These are phyloP conservation scores for Agrilus biguttatus DNA, from an alignment of 2,888 invertebrate genomes.

Conservation along the genomic window DNA sequence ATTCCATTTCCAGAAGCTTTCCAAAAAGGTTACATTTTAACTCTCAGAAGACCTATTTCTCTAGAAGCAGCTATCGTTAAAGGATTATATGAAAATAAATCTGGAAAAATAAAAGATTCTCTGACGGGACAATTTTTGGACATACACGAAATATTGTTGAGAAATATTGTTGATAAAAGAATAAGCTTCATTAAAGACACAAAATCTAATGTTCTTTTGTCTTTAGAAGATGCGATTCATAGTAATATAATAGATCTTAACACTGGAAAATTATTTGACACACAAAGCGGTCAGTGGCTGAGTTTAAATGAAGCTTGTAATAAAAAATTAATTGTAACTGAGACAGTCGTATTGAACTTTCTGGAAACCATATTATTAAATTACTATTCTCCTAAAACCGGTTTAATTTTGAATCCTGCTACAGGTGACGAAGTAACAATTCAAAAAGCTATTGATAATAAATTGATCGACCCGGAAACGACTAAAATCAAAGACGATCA, in stretches of 20 bases:
- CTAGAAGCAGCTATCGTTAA: conserved; percentile 61
- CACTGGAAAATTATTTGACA: conserved; percentile 58
- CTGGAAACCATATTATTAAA: conserved; percentile 62
- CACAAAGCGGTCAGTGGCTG: conserved; percentile 52
- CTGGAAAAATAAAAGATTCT: conserved; percentile 57
- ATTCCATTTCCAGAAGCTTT: conserved; percentile 59
- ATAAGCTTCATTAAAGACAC: conserved; percentile 72
- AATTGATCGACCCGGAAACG: conserved; percentile 56
- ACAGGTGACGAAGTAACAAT: conserved; percentile 61
- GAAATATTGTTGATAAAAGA: conserved; percentile 67
- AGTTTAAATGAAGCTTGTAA: conserved; percentile 57
- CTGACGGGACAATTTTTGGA: conserved; percentile 56
- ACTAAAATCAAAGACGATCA: conserved; percentile 62
- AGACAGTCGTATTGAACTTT: conserved; percentile 51
- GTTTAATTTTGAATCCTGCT: conserved; percentile 63
- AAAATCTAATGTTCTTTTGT: conserved; percentile 52
- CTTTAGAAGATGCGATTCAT: conserved; percentile 59
- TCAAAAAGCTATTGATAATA: conserved; percentile 56
- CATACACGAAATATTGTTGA: conserved; percentile 61
- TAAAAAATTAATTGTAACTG: conserved; percentile 54
- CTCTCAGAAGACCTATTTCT: conserved; percentile 57
- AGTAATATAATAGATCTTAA: conserved; percentile 51
- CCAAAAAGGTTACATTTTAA: conserved; percentile 51
- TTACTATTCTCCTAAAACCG: conserved; percentile 59
- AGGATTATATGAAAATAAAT: conserved; percentile 52